A percentile compares a stretch with the other conserved stretches of the same genome.
Conservation (phyloP, 2,797 vertebrate genomes). For the Sebastes umbrosus region DNA sequence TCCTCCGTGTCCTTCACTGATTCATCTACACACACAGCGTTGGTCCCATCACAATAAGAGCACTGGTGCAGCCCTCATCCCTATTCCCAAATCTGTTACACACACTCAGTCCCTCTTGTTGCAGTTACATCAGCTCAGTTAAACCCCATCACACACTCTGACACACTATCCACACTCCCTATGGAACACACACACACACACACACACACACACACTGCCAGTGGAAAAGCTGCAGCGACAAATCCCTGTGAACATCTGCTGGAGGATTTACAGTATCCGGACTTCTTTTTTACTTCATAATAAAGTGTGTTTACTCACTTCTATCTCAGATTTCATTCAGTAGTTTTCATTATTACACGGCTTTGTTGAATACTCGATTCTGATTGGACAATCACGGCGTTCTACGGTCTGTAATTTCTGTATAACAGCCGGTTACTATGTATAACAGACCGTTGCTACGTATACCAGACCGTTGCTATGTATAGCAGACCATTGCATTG, state of each 20-base stretch:
- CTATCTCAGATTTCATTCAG: background rate
- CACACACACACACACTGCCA: background rate
- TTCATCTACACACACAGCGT: background rate
- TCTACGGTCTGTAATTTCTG: too few species aligned
- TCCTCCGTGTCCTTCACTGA: too few species aligned
- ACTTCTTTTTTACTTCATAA: too few species aligned
- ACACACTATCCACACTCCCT: background rate
- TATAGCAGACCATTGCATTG: too few species aligned
- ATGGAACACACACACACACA: background rate
- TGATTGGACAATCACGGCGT: too few species aligned
- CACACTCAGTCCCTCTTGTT: background rate
- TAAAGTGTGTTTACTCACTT: background rate
- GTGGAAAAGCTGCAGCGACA: too few species aligned
- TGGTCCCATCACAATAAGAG: background rate
- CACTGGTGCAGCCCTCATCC: background rate
- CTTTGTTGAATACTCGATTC: too few species aligned
- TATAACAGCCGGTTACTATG: too few species aligned
- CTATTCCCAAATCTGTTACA: background rate
- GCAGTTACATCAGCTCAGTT: background rate
- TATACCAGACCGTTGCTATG: too few species aligned
- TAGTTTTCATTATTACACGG: background rate
- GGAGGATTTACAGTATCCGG: too few species aligned
- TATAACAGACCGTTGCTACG: too few species aligned
- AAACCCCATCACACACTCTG: background rate
- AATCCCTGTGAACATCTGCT: too few species aligned